Percentiles rank a stretch among this genome's conserved stretches.
These are phyloP conservation scores for Physella acuta DNA, from an alignment of 1,140 invertebrate species.

Conservation along the genomic window DNA sequence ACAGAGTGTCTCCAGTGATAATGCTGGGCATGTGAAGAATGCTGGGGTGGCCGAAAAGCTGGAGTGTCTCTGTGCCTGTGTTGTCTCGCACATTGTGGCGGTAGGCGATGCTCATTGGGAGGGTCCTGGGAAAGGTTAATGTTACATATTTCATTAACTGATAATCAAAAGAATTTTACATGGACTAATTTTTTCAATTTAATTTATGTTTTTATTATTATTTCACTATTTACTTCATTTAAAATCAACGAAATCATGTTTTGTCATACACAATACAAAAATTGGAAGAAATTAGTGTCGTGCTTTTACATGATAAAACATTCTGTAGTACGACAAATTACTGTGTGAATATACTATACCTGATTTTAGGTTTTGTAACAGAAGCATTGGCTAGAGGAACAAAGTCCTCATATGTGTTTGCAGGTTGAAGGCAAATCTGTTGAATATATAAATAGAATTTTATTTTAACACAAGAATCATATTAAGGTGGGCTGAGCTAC, in stretches of 20 bases:
- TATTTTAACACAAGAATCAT: too few species aligned
- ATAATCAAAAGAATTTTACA: too few species aligned
- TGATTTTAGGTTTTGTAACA: constrained; percentile 57
- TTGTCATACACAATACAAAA: too few species aligned
- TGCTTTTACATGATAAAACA: too few species aligned
- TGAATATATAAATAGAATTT: neutral
- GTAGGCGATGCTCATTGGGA: constrained; percentile 17
- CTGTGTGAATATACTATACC: constrained; percentile 36
- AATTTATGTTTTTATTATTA: neutral
- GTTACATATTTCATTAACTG: neutral
- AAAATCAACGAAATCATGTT: too few species aligned
- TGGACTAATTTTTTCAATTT: neutral
- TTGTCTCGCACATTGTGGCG: constrained; percentile 25
- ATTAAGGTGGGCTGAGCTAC: too few species aligned
- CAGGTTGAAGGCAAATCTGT: constrained; percentile 60
- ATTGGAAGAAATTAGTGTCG: too few species aligned
- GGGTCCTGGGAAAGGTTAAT: neutral
- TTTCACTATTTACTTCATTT: neutral
- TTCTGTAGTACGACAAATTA: too few species aligned
- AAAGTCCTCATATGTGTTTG: constrained; percentile 62
- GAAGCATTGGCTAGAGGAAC: constrained; percentile 58
- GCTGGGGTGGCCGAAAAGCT: constrained; percentile 67
- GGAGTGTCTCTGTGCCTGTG: constrained; percentile 51
- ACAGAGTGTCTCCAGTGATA: constrained; percentile 63
- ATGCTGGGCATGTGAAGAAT: constrained; percentile 66